Base-by-base conservation (phyloP, 2,113 vertebrate species). In the Pipa parva region DNA sequence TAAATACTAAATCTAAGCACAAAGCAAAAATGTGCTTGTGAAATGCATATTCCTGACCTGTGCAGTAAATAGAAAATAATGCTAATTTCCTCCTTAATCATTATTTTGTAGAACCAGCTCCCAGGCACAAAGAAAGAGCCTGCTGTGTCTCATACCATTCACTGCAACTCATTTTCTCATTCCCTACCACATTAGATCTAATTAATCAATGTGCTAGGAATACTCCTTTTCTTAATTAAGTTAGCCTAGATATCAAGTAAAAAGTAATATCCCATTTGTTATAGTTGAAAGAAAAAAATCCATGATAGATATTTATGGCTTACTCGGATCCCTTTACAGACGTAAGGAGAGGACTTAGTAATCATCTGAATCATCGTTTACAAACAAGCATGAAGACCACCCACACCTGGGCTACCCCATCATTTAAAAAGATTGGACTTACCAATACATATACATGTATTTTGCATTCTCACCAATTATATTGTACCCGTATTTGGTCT, bases 1-100 rank as follows among this genome's bases (percentile, higher is more conserved):
- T 42, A 42, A 42, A 42, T n/a, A 31, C 13, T 42, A 3, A 42
- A 42, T 42, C 17, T 2, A 21, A 49, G 46, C 12, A 72, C 77
- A 79, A 82, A 81, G 76, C 75, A 61, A 83, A 84, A 84, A 78
- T 73, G 83, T 86, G 86, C 80, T 85, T 83, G 80, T 82, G 74
- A 68, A 76, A 83, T 82, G 77, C 78, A 72, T 78, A 81, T 78
- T 63, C 76, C 76, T 80, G 80, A 85, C 84, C 77, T 85, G 78
- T 85, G 83, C 82, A 76, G 59, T 76, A 72, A 81, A 84, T 82
- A 77, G 74, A 78, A 74, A 78, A 79, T 86, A 75, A 72, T 77
- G 72, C 78, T 85, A 74, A 74, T 72, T 74, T 85, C 78, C 70
- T 77, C 80, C 78, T 84, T 85, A 83, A 84, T 85, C 84, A 82